Conservation (phyloP, 2,797 vertebrate species). For the Chelmon rostratus region DNA sequence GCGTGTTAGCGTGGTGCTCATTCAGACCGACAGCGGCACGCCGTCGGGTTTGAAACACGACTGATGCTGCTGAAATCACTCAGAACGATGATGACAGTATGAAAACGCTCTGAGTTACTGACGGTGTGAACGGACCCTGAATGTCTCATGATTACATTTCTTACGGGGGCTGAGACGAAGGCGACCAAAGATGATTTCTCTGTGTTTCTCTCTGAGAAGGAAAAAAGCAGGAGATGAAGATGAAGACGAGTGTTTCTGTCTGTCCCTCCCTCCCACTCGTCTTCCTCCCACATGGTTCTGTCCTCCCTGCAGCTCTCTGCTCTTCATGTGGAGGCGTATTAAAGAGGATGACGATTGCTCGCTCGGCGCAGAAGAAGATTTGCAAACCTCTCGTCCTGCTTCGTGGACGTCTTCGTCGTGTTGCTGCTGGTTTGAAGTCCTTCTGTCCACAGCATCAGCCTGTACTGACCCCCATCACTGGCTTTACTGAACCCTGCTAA, state of each 20-base stretch:
- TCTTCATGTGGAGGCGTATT: slow-evolving; percentile 21
- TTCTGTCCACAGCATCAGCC: no score
- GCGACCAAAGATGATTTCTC: not conserved
- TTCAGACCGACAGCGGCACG: no score
- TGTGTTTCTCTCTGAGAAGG: not conserved
- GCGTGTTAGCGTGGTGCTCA: no score
- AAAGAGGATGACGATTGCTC: not conserved
- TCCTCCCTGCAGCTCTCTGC: slow-evolving; percentile 1
- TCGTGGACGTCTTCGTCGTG: no score
- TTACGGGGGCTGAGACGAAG: not conserved
- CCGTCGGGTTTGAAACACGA: no score
- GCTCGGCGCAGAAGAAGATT: slow-evolving; percentile 12
- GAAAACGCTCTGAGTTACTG: no score
- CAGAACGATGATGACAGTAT: no score
- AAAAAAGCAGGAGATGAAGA: slow-evolving; percentile 10
- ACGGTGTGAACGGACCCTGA: not conserved
- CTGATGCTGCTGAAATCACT: no score
- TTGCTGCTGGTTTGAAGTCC: no score
- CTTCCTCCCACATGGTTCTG: slow-evolving; percentile 10
- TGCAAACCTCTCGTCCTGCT: no score
- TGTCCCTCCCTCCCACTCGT: slow-evolving; percentile 3
- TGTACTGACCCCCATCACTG: no score
- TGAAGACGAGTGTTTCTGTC: slow-evolving; percentile 1
- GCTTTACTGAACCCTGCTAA: no score
- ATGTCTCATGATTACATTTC: not conserved